A percentile compares a stretch with the other conserved stretches of the same genome.
These are phyloP conservation scores for Cryptosula pallasiana DNA, from an alignment of 2,888 invertebrate species.

Conservation along the genomic window DNA sequence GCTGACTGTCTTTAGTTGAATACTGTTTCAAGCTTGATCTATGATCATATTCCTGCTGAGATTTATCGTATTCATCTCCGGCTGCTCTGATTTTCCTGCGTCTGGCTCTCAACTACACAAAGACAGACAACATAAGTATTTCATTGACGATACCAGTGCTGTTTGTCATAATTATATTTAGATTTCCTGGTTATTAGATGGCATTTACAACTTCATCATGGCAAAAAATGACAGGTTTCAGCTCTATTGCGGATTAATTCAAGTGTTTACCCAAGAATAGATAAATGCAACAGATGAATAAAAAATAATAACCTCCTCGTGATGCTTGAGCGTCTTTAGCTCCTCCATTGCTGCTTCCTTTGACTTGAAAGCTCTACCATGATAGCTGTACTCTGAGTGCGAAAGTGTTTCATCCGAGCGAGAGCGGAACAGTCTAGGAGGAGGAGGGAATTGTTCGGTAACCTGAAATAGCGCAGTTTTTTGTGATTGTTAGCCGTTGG, in stretches of 20 bases:
- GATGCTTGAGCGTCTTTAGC: constrained; percentile 20
- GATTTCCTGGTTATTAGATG: too few species aligned
- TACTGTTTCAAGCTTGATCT: neutral
- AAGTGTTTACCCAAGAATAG: too few species aligned
- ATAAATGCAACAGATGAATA: too few species aligned
- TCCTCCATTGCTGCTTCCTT: constrained; percentile 21
- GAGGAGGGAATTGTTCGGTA: constrained; percentile 22
- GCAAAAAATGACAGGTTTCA: too few species aligned
- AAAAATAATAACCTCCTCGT: constrained; percentile 9
- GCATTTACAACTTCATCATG: too few species aligned
- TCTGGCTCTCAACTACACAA: constrained; percentile 12
- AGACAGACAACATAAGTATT: neutral
- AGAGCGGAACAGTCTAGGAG: constrained; percentile 34
- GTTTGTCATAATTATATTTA: too few species aligned
- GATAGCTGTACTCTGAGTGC: constrained; percentile 66
- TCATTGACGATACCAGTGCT: too few species aligned
- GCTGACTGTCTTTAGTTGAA: neutral
- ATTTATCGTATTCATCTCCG: neutral
- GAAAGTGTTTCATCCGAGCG: constrained; percentile 51
- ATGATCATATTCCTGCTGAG: neutral
- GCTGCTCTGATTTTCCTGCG: neutral
- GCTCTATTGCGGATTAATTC: too few species aligned
- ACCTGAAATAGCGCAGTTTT: neutral
- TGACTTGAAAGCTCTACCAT: constrained; percentile 65
- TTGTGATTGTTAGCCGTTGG: too few species aligned